Conservation (phyloP, 2,113 vertebrate species). For the Eulacestoma nigropectus region DNA sequence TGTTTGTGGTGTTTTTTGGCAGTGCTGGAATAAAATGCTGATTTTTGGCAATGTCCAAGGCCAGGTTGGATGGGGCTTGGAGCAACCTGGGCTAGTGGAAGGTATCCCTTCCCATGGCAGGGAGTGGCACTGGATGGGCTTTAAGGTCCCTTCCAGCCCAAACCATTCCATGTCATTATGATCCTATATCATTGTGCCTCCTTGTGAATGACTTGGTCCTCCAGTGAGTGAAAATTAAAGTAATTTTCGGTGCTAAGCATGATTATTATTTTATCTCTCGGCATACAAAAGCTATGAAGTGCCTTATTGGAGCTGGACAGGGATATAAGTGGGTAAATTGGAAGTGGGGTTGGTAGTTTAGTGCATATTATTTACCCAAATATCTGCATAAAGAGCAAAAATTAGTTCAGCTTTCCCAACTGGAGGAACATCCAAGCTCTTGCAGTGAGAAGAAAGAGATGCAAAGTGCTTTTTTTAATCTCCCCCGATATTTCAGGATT, state of each 20-base stretch:
- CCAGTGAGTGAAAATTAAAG: not conserved
- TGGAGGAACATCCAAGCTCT: not conserved
- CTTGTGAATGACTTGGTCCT: not conserved
- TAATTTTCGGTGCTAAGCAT: not conserved
- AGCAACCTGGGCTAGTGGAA: accelerated
- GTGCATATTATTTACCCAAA: not conserved
- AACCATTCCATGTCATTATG: not conserved
- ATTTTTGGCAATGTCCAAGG: not conserved
- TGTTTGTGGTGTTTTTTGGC: not conserved
- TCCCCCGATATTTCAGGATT: not conserved
- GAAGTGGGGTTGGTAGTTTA: not conserved
- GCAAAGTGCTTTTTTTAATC: not conserved
- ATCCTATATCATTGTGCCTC: not conserved
- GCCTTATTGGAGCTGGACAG: not conserved
- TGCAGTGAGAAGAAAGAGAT: not conserved
- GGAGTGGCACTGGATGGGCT: not conserved
- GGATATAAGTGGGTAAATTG: not conserved
- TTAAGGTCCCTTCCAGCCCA: not conserved
- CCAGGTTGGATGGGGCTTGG: not conserved
- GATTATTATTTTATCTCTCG: not conserved
- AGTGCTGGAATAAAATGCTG: not conserved
- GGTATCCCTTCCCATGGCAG: not conserved
- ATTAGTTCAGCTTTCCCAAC: not conserved
- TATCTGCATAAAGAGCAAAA: not conserved
- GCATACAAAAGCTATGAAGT: not conserved